Evolutionary conservation across 2,888 invertebrate species (phyloP), one percentile per base, ranked within the genome.

Genomic region (Sthenelais limicola): DNA sequence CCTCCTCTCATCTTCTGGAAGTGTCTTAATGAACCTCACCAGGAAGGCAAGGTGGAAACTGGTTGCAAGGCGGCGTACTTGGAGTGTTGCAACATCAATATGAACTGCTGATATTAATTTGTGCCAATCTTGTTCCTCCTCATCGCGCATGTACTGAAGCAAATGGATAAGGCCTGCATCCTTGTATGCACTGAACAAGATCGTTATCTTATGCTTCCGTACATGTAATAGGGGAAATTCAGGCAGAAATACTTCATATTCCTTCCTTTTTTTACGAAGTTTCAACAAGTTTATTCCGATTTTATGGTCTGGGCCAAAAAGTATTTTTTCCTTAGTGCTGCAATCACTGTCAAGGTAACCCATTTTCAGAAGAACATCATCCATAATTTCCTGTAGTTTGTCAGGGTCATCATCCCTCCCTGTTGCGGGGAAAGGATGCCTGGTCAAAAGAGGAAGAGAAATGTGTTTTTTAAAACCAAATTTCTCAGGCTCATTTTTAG

Each of bases 371-470:
- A 74, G 33, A 12, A 75, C 26, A 9, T 78, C 78, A 70, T 75
- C 74, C 12, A 78, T 32, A n/a, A 74, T 54, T 69, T 76, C 70
- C 24, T 67, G 49, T 2, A 74, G 56, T 51, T 74, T 74, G 4
- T 43, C 43, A 9, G 73, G 74, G 26, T 76, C 73, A 69, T 74
- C 72, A 70, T 76, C 76, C n/a, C 74, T 35, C 12, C 77, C 77
- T 21, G 67, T 75, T 26, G 76, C 75, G 24, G 78, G 77, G 21
- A 76, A 77, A 15, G 78, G 78, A 32, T 77, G 77, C 66, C 76
- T 69, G 21, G 68, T 66, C 9, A 77, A 26, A 18, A 73, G 47
- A 9, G 67, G 54, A 7, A 73, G 74, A 4, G 72, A 74, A n/a
- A 70, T 28, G 32, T 51, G 71, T 24, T 69, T 43, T 15, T 69